Percentiles rank a stretch among this genome's conserved stretches.
Evolutionary conservation across 2,113 vertebrate genomes (phyloP).

Genomic region (Acrocephalus kingi): DNA sequence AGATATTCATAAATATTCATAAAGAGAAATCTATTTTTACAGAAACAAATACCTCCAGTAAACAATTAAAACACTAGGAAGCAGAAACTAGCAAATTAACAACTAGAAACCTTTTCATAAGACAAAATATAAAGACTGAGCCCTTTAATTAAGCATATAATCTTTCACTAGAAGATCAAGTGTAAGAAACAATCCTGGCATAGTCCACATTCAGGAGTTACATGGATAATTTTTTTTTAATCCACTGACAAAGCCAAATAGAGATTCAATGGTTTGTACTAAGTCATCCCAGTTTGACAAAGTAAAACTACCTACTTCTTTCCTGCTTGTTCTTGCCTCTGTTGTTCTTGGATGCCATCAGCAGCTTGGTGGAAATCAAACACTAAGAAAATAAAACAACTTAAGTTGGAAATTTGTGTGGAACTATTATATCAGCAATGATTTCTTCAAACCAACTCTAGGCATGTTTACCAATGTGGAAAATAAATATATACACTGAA

Average conservation of each 20-base stretch:
- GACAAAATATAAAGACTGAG: not conserved
- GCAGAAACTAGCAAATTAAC: not conserved
- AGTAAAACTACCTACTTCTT: constrained; percentile 86
- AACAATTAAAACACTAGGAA: not conserved
- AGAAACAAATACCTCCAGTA: not conserved
- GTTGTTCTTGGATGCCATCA: constrained; percentile 95
- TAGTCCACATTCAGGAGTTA: not conserved
- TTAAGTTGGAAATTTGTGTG: not conserved
- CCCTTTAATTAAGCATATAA: not conserved
- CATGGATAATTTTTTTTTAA: not conserved
- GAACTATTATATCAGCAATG: not conserved
- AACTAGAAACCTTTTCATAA: not conserved
- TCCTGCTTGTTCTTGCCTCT: constrained; percentile 95
- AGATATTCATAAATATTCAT: not conserved
- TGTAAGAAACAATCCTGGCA: not conserved
- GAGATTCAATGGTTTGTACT: not conserved
- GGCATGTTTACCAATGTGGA: not conserved
- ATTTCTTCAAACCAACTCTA: not conserved
- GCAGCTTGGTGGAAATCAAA: constrained; percentile 99
- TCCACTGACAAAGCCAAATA: not conserved
- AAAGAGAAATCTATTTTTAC: not conserved
- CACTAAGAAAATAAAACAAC: constrained; percentile 78
- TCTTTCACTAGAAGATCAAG: not conserved
- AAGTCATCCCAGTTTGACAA: not conserved
- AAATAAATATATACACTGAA: not conserved